These are phyloP conservation scores for Aulostomus chinensis DNA, from an alignment of 2,797 vertebrate species.

Conservation along the genomic window DNA sequence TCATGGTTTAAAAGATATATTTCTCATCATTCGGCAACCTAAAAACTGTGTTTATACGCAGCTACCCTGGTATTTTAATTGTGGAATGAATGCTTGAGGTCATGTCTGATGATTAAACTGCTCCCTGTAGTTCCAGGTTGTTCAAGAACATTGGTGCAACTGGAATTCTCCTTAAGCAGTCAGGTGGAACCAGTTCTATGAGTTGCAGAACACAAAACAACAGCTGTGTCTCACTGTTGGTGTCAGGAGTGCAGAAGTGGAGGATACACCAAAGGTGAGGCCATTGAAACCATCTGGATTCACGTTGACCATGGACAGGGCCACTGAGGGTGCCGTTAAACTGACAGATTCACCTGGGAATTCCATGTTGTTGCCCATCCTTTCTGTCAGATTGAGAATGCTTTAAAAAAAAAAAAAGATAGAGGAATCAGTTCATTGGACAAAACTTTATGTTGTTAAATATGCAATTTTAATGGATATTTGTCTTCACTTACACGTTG, in stretches of 20 bases:
- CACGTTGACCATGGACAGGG: slow-evolving; percentile 76
- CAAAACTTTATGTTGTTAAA: too few species aligned
- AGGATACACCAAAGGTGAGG: slow-evolving; percentile 82
- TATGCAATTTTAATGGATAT: too few species aligned
- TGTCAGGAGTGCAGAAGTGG: slow-evolving; percentile 46
- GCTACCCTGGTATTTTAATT: too few species aligned
- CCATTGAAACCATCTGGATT: slow-evolving; percentile 77
- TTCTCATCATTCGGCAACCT: too few species aligned
- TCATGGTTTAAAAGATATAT: too few species aligned
- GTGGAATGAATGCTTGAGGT: slow-evolving; percentile 16
- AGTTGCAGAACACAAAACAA: background rate
- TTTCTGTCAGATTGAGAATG: slow-evolving; percentile 81
- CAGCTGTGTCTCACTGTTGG: slow-evolving; percentile 77
- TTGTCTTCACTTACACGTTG: slow-evolving; percentile 78
- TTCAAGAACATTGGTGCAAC: slow-evolving; percentile 5
- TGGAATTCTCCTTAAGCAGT: background rate
- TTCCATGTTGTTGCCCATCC: slow-evolving; percentile 79
- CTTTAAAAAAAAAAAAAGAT: too few species aligned
- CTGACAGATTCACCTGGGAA: slow-evolving; percentile 71
- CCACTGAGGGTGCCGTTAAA: slow-evolving; percentile 73
- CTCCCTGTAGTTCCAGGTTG: background rate
- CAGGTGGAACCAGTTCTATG: background rate
- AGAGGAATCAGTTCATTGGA: too few species aligned
- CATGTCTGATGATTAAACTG: slow-evolving; percentile 7
- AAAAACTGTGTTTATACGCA: too few species aligned